Evolutionary conservation across 2,888 invertebrate species (phyloP).

Genomic region (Atrina japonica): DNA sequence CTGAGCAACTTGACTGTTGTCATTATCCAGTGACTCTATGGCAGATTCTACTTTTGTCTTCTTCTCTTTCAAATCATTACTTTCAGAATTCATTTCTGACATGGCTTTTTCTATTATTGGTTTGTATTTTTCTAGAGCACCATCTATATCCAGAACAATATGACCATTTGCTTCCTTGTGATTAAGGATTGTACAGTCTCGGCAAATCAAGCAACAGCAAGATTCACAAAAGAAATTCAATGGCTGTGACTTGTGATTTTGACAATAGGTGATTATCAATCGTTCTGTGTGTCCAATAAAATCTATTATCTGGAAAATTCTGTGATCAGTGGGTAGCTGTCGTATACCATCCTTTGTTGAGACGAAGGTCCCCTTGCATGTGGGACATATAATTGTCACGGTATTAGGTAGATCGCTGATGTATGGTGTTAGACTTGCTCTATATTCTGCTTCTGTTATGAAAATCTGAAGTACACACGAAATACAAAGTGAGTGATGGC

Average conservation of each 20-base stretch:
- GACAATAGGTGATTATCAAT: conserved; percentile 69
- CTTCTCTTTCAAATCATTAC: conserved; percentile 57
- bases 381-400: conserved; percentile 68
- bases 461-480: conserved; percentile 61
- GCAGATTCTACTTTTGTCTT: conserved; percentile 58
- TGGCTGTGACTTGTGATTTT: conserved; percentile 69
- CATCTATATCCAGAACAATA: conserved; percentile 69
- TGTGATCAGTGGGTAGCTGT: conserved; percentile 68
- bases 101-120: conserved; percentile 67
- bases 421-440: conserved; percentile 54
- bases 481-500: conserved; percentile 72
- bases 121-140: conserved; percentile 66
- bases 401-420: conserved; percentile 56
- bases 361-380: conserved; percentile 64
- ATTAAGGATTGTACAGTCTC: conserved; percentile 72
- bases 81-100: conserved; percentile 64
- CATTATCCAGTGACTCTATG: conserved; percentile 55
- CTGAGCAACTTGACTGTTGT: conserved; percentile 54
- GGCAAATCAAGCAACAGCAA: conserved; percentile 67
- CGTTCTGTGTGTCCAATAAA: conserved; percentile 70
- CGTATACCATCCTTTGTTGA: conserved; percentile 66
- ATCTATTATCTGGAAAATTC: conserved; percentile 73
- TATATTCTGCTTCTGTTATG: conserved; percentile 61
- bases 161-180: conserved; percentile 67
- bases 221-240: conserved; percentile 76